Evolutionary conservation across 2,888 invertebrate genomes (phyloP).

Genomic region (Stratiomys singularior): DNA sequence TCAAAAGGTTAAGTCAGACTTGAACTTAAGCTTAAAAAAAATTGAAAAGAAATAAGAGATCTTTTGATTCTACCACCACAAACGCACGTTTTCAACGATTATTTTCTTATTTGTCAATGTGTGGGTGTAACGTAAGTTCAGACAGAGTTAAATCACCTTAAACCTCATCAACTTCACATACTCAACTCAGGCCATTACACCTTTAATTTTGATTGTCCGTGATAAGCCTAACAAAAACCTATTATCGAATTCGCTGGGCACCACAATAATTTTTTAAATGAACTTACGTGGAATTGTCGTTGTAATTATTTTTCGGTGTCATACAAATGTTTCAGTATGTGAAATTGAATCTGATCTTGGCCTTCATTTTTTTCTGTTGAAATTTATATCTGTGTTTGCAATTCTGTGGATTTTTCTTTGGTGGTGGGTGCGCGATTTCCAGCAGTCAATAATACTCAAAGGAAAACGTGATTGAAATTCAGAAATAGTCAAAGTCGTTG

Average conservation of each 20-base stretch:
- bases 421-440: background rate
- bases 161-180: background rate
- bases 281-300: background rate
- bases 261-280: background rate
- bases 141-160: background rate
- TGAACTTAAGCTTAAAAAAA: too few species aligned
- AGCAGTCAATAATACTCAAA: background rate
- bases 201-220: constrained; percentile 6
- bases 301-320: constrained; percentile 18
- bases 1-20: too few species aligned
- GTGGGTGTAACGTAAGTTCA: background rate
- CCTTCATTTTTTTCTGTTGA: constrained; percentile 7
- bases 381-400: background rate
- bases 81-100: too few species aligned
- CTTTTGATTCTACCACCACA: background rate
- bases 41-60: background rate
- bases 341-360: constrained; percentile 22
- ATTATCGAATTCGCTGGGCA: background rate
- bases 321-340: background rate
- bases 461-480: constrained; percentile 14
- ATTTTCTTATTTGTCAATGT: background rate
- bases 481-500: constrained; percentile 1
- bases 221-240: constrained; percentile 8
- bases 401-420: background rate
- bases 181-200: constrained; percentile 23